Percentiles rank a stretch among this genome's conserved stretches.
Conservation (phyloP, 2,888 invertebrate species). For the Caradrina kadenii region DNA sequence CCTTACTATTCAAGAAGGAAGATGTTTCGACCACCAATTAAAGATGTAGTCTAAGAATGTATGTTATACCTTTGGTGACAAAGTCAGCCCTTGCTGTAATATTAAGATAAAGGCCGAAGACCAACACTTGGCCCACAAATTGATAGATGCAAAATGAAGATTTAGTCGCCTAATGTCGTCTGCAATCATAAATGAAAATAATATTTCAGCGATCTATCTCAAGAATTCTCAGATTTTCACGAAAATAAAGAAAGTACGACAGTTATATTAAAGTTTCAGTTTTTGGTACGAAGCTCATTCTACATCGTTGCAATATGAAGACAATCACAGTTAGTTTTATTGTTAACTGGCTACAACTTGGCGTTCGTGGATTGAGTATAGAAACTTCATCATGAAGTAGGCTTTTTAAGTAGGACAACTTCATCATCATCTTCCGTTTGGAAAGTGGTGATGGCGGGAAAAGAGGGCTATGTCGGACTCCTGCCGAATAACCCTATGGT, state of each 20-base stretch:
- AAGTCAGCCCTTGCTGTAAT: not conserved
- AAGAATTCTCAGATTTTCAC: not conserved
- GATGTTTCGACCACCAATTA: not conserved
- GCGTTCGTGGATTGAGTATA: not conserved
- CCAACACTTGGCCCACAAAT: not conserved
- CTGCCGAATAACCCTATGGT: too few species aligned
- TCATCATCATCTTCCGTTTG: too few species aligned
- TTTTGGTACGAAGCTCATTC: constrained; percentile 43
- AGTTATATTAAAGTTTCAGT: constrained; percentile 24
- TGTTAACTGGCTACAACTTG: constrained; percentile 29
- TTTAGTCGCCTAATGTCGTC: not conserved
- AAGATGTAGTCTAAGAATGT: too few species aligned
- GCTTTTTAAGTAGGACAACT: not conserved
- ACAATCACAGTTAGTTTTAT: constrained; percentile 37
- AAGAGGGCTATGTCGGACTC: too few species aligned
- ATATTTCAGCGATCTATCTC: not conserved
- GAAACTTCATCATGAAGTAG: constrained; percentile 24
- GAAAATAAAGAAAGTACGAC: constrained; percentile 23
- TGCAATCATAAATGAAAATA: not conserved
- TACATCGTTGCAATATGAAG: constrained; percentile 23
- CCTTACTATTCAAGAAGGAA: not conserved
- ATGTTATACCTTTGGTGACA: not conserved
- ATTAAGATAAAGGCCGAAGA: not conserved
- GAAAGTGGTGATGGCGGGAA: too few species aligned
- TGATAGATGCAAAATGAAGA: not conserved